Conservation (phyloP, 2,888 invertebrate genomes). For the Lycia hirtaria region DNA sequence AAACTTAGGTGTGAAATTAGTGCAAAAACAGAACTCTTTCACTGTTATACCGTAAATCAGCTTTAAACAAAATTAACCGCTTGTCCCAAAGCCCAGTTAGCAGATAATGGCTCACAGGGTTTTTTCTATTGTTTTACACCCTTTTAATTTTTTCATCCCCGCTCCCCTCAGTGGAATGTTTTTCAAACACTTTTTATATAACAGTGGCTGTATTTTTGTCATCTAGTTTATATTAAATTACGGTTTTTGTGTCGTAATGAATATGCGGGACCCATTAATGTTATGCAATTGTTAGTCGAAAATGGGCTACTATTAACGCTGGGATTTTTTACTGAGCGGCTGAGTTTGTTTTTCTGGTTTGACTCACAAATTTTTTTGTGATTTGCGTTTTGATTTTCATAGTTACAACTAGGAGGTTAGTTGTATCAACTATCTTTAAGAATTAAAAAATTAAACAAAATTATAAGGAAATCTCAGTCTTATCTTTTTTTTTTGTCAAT, state of each 20-base stretch:
- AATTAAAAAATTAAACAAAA: background rate
- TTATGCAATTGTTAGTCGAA: slow-evolving; percentile 69
- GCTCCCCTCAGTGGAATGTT: slow-evolving; percentile 60
- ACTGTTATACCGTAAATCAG: slow-evolving; percentile 66
- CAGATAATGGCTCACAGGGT: slow-evolving; percentile 60
- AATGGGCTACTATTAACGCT: slow-evolving; percentile 74
- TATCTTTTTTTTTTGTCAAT: too few relatives aligned
- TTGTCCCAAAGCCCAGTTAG: slow-evolving; percentile 76
- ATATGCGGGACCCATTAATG: slow-evolving; percentile 76
- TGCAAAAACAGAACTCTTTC: slow-evolving; percentile 1
- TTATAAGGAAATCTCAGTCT: background rate
- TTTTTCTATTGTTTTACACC: slow-evolving; percentile 78
- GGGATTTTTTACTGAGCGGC: slow-evolving; percentile 52
- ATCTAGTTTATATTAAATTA: slow-evolving; percentile 85
- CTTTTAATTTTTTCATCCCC: slow-evolving; percentile 67
- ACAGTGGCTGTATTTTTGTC: slow-evolving; percentile 80
- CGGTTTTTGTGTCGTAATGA: slow-evolving; percentile 79
- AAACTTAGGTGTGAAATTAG: too few relatives aligned
- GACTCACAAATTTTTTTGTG: slow-evolving; percentile 9
- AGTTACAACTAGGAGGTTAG: too few relatives aligned
- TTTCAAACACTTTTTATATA: slow-evolving; percentile 70
- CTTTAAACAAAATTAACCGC: slow-evolving; percentile 77
- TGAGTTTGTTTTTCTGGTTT: slow-evolving; percentile 43
- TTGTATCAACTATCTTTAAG: too few relatives aligned
- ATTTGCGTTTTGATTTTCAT: background rate